These are phyloP conservation scores for Aphrophora alni DNA, from an alignment of 2,888 invertebrate genomes.

Conservation along the genomic window DNA sequence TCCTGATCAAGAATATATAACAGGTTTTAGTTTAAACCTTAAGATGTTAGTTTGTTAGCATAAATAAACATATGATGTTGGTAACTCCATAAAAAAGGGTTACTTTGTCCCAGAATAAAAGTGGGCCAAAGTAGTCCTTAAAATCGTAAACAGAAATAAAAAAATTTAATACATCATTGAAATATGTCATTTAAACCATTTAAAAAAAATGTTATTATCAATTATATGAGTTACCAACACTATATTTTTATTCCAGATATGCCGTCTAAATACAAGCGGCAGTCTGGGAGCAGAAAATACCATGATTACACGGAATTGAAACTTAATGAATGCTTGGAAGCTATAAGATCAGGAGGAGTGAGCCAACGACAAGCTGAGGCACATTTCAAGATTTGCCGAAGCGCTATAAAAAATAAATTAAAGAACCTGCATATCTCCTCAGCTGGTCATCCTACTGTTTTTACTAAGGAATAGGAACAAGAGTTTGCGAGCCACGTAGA, in stretches of 20 bases:
- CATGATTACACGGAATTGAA: background rate
- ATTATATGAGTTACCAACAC: background rate
- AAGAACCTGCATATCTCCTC: background rate
- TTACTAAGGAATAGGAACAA: constrained; percentile 23
- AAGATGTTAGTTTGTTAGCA: background rate
- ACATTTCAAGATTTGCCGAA: constrained; percentile 16
- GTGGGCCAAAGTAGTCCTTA: background rate
- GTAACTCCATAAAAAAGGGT: background rate
- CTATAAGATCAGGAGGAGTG: background rate
- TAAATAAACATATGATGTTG: background rate
- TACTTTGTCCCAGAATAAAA: background rate
- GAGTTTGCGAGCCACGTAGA: constrained; percentile 35
- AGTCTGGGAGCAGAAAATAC: background rate
- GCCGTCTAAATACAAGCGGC: background rate
- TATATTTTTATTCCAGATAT: background rate
- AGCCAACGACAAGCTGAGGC: constrained; percentile 20
- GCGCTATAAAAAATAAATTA: background rate
- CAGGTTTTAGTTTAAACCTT: background rate
- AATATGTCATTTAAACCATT: background rate
- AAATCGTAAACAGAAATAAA: background rate
- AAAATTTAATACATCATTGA: background rate
- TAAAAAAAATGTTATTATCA: background rate
- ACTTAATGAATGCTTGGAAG: background rate
- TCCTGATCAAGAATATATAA: background rate
- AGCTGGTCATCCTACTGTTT: constrained; percentile 16